Percentiles rank a stretch among this genome's conserved stretches.
These are phyloP conservation scores for Lasioglossum lativentre DNA, from an alignment of 2,888 invertebrate species.

Conservation along the genomic window DNA sequence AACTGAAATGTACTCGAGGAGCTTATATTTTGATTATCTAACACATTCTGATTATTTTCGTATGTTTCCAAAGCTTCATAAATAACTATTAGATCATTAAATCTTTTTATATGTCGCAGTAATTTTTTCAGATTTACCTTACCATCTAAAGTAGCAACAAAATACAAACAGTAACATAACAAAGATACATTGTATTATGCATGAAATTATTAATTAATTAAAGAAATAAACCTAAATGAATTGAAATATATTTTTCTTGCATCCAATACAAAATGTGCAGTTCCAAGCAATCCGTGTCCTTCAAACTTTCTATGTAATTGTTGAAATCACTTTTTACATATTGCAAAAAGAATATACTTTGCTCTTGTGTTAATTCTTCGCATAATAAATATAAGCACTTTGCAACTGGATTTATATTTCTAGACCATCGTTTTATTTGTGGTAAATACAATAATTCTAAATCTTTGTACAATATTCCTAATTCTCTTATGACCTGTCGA, in stretches of 20 bases:
- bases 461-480: conserved; percentile 75
- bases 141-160: conserved; percentile 42
- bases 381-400: conserved; percentile 74
- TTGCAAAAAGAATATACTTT: conserved; percentile 40
- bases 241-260: conserved; percentile 65
- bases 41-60: conserved; percentile 43
- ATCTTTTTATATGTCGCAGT: conserved; percentile 62
- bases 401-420: conserved; percentile 55
- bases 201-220: conserved; percentile 3
- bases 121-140: conserved; percentile 60
- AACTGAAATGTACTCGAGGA: neutral
- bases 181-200: neutral
- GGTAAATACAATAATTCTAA: conserved; percentile 46
- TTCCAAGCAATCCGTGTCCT: conserved; percentile 64
- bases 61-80: conserved; percentile 57
- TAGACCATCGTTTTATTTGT: conserved; percentile 31
- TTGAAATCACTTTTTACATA: conserved; percentile 55
- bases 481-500: conserved; percentile 81
- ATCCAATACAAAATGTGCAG: conserved; percentile 75
- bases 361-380: conserved; percentile 59
- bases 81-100: conserved; percentile 58
- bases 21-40: conserved; percentile 34
- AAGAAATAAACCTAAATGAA: conserved; percentile 61
- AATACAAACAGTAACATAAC: neutral
- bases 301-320: conserved; percentile 30